phyloP scores from a whole-genome alignment of 2,113 vertebrate genomes.

The Periophthalmus modestus region DNA sequence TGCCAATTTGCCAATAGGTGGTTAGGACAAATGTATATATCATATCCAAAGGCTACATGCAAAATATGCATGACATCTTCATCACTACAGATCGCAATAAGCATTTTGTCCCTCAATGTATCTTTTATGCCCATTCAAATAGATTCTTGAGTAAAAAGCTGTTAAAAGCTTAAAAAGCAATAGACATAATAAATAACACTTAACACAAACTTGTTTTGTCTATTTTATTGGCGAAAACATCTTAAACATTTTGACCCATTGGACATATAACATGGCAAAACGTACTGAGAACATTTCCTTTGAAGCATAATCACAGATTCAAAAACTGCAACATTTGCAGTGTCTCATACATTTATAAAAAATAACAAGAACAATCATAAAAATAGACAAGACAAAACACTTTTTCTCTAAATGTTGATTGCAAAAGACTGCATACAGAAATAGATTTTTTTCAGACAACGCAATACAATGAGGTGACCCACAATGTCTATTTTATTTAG shows the following conservation, averaged over 20 bases:
- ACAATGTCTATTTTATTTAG: conserved; percentile 62
- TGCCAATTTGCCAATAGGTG: background rate
- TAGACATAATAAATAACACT: conserved; percentile 23
- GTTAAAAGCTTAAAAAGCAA: background rate
- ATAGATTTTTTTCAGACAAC: conserved; percentile 45
- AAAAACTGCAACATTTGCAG: conserved; percentile 64
- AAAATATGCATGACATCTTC: background rate
- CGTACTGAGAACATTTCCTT: conserved; percentile 70
- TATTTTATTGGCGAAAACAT: conserved; percentile 79
- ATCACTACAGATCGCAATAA: background rate
- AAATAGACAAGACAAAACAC: conserved; percentile 66
- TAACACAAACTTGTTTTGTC: conserved; percentile 42
- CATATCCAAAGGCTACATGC: no score
- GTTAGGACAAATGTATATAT: background rate
- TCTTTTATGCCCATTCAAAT: background rate
- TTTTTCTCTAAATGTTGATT: conserved; percentile 52
- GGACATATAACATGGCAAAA: conserved; percentile 70
- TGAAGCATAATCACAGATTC: conserved; percentile 74
- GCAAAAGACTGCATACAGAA: conserved; percentile 59
- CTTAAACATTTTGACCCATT: conserved; percentile 67
- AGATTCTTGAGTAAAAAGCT: conserved; percentile 14
- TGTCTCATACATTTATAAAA: conserved; percentile 71
- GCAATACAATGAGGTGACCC: conserved; percentile 55
- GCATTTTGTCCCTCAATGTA: background rate
- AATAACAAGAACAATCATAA: conserved; percentile 67